These are phyloP conservation scores for Zingel zingel DNA, from an alignment of 2,113 vertebrate species.

Conservation along the genomic window DNA sequence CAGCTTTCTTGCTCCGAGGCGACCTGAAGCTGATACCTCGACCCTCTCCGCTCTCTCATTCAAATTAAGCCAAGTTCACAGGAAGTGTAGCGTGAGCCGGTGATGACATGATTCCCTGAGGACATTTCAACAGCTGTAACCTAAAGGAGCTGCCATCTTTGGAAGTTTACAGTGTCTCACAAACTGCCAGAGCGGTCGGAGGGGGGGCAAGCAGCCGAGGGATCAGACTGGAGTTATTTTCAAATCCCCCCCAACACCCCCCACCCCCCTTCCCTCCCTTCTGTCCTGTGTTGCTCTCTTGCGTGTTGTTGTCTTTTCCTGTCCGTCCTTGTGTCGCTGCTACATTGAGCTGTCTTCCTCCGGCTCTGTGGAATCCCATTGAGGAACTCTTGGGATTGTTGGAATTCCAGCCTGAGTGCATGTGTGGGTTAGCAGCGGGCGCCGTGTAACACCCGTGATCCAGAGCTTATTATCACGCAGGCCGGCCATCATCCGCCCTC, in stretches of 20 bases:
- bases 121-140: constrained; percentile 60
- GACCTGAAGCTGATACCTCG: constrained; percentile 28
- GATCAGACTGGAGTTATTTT: constrained; percentile 72
- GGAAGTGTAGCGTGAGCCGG: constrained; percentile 45
- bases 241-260: constrained; percentile 40
- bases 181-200: constrained; percentile 63
- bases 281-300: neutral
- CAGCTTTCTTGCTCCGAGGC: neutral
- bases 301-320: constrained; percentile 16
- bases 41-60: neutral
- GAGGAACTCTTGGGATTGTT: constrained; percentile 80
- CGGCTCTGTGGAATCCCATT: constrained; percentile 80
- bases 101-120: constrained; percentile 63
- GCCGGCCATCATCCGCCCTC: constrained; percentile 14
- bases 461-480: constrained; percentile 35
- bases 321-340: constrained; percentile 37
- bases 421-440: constrained; percentile 61
- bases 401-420: constrained; percentile 74
- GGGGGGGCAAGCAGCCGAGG: constrained; percentile 44
- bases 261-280: neutral
- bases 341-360: constrained; percentile 74
- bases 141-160: constrained; percentile 73
- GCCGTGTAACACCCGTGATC: constrained; percentile 28
- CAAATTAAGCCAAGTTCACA: constrained; percentile 7
- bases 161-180: constrained; percentile 71